Base-by-base conservation (phyloP, 2,797 vertebrate genomes). In the Oophaga sylvatica region DNA sequence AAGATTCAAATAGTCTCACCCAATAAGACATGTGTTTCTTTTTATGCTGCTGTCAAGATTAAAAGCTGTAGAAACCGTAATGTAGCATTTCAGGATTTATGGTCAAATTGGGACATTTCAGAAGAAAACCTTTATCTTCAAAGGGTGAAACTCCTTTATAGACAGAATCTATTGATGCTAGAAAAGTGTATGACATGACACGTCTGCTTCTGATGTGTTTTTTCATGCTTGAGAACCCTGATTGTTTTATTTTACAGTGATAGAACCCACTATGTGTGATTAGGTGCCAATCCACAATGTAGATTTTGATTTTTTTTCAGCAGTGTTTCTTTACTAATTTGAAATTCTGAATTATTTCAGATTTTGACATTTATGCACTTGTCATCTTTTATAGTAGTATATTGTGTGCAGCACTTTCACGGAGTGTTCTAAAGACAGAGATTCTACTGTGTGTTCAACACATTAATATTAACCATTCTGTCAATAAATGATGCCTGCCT, bases 91-190 rank as follows among this genome's bases (percentile, higher is more conserved):
- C 22, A 26, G n/a, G 75, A 85, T 77, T 57, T 68, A 65, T 48
- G 60, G 75, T 48, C 73, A 85, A 85, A 85, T 85, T 67, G 84
- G 62, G 84, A 79, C 75, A 79, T 85, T 68, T 85, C 45, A 16
- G 75, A 67, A 68, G 26, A 78, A 85, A 85, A 85, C 62, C 84
- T 85, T 78, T 20, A 63, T 78, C 60, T 85, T 67, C 73, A 85
- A 85, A 79, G 75, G 56, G 26, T 10, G 29, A n/a, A 16, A 56
- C n/a, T 57, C 75, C 70, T 78, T 85, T 79, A 85, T 67, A 85
- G 84, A 65, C 62, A 57, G 83, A 77, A 84, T 84, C 71, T 41
- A 84, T 84, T 84, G 71, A 77, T 77, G 70, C 70, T 77, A 65
- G 71, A 62, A 65, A 31, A 84, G 59, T 62, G 71, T 63, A 60